Base-by-base conservation (phyloP, 2,888 invertebrate species). In the Atherix ibis region DNA sequence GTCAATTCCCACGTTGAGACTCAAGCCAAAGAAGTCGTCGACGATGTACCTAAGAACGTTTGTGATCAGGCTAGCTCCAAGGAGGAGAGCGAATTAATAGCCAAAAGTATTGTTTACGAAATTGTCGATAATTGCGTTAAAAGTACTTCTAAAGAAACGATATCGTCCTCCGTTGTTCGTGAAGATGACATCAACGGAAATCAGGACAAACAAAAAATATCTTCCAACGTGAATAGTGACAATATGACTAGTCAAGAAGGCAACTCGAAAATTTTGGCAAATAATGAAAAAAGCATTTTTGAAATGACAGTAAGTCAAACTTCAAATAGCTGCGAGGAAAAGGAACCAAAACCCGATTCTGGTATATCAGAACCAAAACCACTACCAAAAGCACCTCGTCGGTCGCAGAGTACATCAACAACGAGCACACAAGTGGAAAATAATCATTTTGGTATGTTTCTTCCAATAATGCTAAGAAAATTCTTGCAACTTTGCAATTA, bases 391-490 rank as follows among this genome's bases (percentile, higher is more conserved):
- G 48, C 64, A 62, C 39, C 71, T 39, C 37, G 35, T 34, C 75
- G 76, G 58, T 65, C 80, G 60, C 80, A 82, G 36, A 70, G 78
- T 51, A 82, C 79, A 63, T 74, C 82, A 43, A 78, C 80, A 24
- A 79, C 80, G 29, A 78, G 79, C 44, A 81, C 81, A 6, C 84
- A 84, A 69, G 81, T 83, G 47, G 84, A 85, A 59, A 76, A 78
- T 30, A 78, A 79, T 66, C 78, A 82, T 63, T 84, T 84, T 51
- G 82, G 84, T 84, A 64, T 68, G 68, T 50, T 34, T 29, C 30
- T 33, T 24, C 25, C 6, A 5, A 17, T 22, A 9, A 10, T 22
- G 8, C 10, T 22, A 22, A 22, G 10, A 10, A n/a, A n/a, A n/a
- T n/a, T n/a, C n/a, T n/a, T n/a, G n/a, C n/a, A n/a, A n/a, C n/a